phyloP scores from a whole-genome alignment of 2,797 vertebrate genomes.

The Enteromius fasciolatus region DNA sequence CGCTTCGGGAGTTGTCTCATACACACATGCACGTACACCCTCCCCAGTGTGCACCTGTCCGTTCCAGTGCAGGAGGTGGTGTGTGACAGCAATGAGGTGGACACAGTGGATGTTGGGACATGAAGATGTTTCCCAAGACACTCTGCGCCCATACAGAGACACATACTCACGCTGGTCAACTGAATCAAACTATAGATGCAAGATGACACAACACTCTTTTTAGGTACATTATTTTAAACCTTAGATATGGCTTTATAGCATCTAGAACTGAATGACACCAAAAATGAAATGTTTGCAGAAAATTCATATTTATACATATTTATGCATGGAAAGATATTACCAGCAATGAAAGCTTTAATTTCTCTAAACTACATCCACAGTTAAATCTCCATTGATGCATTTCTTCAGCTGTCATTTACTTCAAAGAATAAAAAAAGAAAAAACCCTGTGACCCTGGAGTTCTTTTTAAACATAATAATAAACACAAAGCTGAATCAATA shows the following conservation, averaged over 20 bases:
- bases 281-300: neutral
- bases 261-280: neutral
- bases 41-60: conserved; percentile 53
- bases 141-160: neutral
- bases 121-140: conserved; percentile 31
- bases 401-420: conserved; percentile 19
- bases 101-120: conserved; percentile 46
- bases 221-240: neutral
- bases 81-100: conserved; percentile 60
- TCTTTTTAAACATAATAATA: no score
- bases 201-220: neutral
- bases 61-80: conserved; percentile 49
- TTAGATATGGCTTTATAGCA: neutral
- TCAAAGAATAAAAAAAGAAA: no score
- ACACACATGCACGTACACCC: conserved; percentile 33
- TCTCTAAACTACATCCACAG: conserved; percentile 25
- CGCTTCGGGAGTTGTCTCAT: conserved; percentile 65
- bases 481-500: no score
- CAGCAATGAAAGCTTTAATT: neutral
- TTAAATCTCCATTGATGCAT: conserved; percentile 70
- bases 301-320: neutral
- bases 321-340: neutral
- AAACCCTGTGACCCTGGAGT: no score
- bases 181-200: conserved; percentile 18
- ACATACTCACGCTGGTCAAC: neutral